A percentile compares a stretch with the other conserved stretches of the same genome.
Evolutionary conservation across 2,888 invertebrate genomes (phyloP).

Genomic region (Perdita meconis): DNA sequence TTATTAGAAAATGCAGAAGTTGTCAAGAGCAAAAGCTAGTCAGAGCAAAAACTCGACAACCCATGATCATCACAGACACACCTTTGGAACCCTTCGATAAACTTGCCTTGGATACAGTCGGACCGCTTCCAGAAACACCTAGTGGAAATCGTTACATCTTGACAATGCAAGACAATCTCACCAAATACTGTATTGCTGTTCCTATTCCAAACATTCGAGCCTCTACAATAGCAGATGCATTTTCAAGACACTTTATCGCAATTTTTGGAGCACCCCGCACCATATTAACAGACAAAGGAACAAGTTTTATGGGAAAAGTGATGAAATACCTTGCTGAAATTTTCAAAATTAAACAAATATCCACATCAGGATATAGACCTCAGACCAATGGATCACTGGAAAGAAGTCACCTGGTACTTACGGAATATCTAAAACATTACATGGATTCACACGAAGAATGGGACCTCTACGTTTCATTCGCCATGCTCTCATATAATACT

Average conservation of each 20-base stretch:
- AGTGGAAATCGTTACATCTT: neutral
- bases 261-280: neutral
- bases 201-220: neutral
- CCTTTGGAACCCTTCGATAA: neutral
- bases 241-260: conserved; percentile 3
- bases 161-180: conserved; percentile 7
- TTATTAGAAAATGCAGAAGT: conserved; percentile 10
- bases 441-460: conserved; percentile 7
- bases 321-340: conserved; percentile 2
- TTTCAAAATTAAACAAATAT: conserved; percentile 20
- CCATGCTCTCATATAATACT: conserved; percentile 9
- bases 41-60: conserved; percentile 3
- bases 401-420: neutral
- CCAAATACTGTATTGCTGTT: conserved; percentile 13
- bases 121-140: neutral
- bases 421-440: conserved; percentile 25
- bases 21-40: neutral
- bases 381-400: conserved; percentile 21
- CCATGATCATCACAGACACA: conserved; percentile 2
- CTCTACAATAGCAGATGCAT: conserved; percentile 8
- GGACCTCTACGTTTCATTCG: conserved; percentile 12
- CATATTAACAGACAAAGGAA: conserved; percentile 10
- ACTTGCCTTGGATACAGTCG: conserved; percentile 12
- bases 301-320: neutral
- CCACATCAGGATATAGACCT: conserved; percentile 7